Percentiles rank a stretch among this genome's conserved stretches.
Conservation (phyloP, 2,888 invertebrate genomes). For the Drosophila mimica region DNA sequence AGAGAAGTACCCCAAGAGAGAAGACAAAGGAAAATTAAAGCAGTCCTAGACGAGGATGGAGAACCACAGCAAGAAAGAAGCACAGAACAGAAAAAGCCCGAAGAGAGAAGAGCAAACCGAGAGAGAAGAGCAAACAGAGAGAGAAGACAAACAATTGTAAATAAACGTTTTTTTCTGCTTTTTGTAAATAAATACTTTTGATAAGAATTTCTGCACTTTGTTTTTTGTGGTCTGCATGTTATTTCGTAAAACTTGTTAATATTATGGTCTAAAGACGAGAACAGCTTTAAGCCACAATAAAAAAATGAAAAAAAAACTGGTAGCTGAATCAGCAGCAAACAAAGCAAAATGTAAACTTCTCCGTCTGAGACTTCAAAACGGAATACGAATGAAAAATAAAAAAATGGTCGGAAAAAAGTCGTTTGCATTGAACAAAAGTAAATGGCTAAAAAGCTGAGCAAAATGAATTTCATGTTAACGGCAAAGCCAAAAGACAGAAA, state of each 20-base stretch:
- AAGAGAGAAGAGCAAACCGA: background rate
- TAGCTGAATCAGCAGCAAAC: slow-evolving; percentile 65
- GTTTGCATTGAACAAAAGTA: slow-evolving; percentile 75
- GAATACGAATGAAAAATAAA: slow-evolving; percentile 27
- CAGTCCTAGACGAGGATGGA: background rate
- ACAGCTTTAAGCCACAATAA: slow-evolving; percentile 35
- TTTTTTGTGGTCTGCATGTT: slow-evolving; percentile 30
- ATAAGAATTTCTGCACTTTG: slow-evolving; percentile 46
- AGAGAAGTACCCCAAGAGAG: background rate
- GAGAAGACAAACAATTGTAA: slow-evolving; percentile 35
- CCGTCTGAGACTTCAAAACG: slow-evolving; percentile 24
- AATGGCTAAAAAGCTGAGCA: slow-evolving; percentile 55
- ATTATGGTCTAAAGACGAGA: slow-evolving; percentile 41
- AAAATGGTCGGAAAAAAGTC: slow-evolving; percentile 59
- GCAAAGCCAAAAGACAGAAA: slow-evolving; percentile 60
- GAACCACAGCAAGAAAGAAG: background rate
- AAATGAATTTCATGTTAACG: slow-evolving; percentile 68
- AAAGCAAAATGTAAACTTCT: slow-evolving; percentile 61
- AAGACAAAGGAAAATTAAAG: background rate
- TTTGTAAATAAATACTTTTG: slow-evolving; percentile 61
- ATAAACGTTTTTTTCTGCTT: slow-evolving; percentile 21
- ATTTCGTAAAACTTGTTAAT: slow-evolving; percentile 61
- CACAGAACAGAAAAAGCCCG: background rate
- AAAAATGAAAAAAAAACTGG: slow-evolving; percentile 49
- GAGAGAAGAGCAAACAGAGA: background rate